A percentile compares a stretch with the other conserved stretches of the same genome.
Evolutionary conservation across 2,888 invertebrate species (phyloP).

Genomic region (Celastrina argiolus): DNA sequence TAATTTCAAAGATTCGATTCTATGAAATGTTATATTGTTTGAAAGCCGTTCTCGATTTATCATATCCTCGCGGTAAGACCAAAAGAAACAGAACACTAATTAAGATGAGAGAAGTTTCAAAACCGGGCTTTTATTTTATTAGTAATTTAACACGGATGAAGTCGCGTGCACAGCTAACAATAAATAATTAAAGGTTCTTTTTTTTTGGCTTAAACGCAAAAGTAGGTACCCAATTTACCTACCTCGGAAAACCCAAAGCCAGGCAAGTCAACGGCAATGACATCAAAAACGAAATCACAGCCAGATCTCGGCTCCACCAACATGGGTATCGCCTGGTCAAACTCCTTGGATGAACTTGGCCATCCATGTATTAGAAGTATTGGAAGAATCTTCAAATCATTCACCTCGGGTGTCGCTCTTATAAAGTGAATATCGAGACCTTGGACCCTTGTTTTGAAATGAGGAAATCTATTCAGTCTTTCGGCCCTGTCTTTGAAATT

Average conservation of each 20-base stretch:
- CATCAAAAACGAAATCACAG: conserved; percentile 82
- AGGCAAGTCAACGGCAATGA: conserved; percentile 82
- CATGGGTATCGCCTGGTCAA: conserved; percentile 84
- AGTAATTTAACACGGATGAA: too few species aligned
- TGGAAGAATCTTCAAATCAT: conserved; percentile 71
- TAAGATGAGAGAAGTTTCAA: too few species aligned
- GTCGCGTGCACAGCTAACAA: too few species aligned
- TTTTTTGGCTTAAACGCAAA: too few species aligned
- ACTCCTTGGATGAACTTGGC: conserved; percentile 92
- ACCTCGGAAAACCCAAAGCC: conserved; percentile 85
- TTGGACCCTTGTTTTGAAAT: conserved; percentile 87
- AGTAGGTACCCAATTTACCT: too few species aligned
- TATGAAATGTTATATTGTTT: too few species aligned
- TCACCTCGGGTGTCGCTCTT: conserved; percentile 77
- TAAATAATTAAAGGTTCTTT: too few species aligned
- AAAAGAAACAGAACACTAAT: too few species aligned
- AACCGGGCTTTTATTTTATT: too few species aligned
- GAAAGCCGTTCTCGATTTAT: too few species aligned
- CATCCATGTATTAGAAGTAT: conserved; percentile 89
- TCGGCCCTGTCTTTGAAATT: conserved; percentile 80
- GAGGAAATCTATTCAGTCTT: conserved; percentile 83
- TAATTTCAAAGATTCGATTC: too few species aligned
- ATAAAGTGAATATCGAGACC: conserved; percentile 86
- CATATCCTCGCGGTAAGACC: too few species aligned
- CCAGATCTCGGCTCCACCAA: conserved; percentile 75